Evolutionary conservation across 2,888 invertebrate species (phyloP).

Genomic region (Drosophila mayaguana): DNA sequence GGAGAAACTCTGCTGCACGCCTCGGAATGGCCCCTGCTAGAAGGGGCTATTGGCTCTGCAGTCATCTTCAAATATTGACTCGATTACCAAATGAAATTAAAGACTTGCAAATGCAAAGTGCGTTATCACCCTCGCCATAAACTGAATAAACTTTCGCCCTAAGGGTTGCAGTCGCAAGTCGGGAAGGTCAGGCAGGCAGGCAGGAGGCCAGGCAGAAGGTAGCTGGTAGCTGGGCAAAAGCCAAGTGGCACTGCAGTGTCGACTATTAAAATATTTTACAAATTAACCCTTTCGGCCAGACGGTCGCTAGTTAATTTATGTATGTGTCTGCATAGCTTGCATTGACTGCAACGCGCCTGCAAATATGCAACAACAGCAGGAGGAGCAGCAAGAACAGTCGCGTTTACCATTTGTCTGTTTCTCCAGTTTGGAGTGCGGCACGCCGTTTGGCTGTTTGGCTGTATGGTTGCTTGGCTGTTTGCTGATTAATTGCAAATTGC

Average conservation of each 20-base stretch:
- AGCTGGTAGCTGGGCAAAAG: constrained; percentile 10
- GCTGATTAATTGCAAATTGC: constrained; percentile 78
- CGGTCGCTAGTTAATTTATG: constrained; percentile 63
- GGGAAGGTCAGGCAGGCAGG: not conserved
- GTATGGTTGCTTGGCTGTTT: constrained; percentile 61
- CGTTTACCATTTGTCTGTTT: constrained; percentile 28
- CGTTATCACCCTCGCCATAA: constrained; percentile 46
- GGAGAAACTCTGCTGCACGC: not conserved
- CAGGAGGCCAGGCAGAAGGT: not conserved
- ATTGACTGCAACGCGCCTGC: constrained; percentile 56
- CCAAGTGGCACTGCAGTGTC: constrained; percentile 49
- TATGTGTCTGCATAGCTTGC: constrained; percentile 48
- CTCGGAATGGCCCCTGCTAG: not conserved
- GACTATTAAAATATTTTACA: constrained; percentile 73
- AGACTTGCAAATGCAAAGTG: constrained; percentile 66
- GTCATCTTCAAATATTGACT: constrained; percentile 53
- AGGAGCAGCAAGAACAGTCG: constrained; percentile 21
- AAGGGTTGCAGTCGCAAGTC: constrained; percentile 35
- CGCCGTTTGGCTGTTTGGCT: constrained; percentile 47
- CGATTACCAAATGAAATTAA: constrained; percentile 59
- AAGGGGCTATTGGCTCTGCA: constrained; percentile 23
- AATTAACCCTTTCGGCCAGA: constrained; percentile 65
- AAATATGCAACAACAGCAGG: constrained; percentile 61
- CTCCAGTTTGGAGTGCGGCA: constrained; percentile 42
- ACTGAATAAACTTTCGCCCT: not conserved